Base-by-base conservation (phyloP, 1,140 invertebrate genomes). In the Drosophila obscura region DNA sequence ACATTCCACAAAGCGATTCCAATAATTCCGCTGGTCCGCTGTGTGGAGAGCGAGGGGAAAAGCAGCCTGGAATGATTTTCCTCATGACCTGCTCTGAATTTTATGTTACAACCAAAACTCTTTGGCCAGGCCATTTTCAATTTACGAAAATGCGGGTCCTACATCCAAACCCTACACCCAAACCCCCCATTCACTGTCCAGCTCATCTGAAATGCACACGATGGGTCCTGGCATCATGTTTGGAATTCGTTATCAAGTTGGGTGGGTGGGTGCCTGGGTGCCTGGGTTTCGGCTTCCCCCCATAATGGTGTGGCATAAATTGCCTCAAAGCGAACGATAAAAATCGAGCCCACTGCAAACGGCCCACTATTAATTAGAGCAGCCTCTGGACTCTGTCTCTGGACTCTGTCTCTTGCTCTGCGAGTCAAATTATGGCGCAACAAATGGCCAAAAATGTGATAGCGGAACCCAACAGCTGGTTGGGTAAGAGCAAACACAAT, bases 301-400 rank as follows among this genome's bases (percentile, higher is more conserved):
- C 49, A 53, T 35, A 72, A 62, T 51, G 48, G 69, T 16, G 39
- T 39, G 53, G 62, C 81, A 78, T 87, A 87, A 81, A 85, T 85
- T 84, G 77, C 71, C 49, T 31, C 76, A 80, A 77, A 58, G 82
- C 57, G 39, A 24, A 49, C 69, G 74, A 87, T 87, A 82, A 78
- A 84, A 87, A 82, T 85, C 74, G 65, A 81, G 65, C 67, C 77
- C 65, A 81, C 73, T 77, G 77, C 67, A 68, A 85, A 78, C 80
- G 82, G 80, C 41, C 74, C 80, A 78, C 82, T 82, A 87, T 87
- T 87, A 87, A 87, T 87, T 87, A 87, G 82, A 77, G 65, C 80
- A 11, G 35, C 35, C 35, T 39, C 8, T 13, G 35, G 35, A 39
- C 35, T 39, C 35, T 8, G 28, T 1, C 19, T 1, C 19, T 19